Evolutionary conservation across 1,140 invertebrate genomes (phyloP), one percentile per base, ranked within the genome.

Genomic region (Caerostris darwini): DNA sequence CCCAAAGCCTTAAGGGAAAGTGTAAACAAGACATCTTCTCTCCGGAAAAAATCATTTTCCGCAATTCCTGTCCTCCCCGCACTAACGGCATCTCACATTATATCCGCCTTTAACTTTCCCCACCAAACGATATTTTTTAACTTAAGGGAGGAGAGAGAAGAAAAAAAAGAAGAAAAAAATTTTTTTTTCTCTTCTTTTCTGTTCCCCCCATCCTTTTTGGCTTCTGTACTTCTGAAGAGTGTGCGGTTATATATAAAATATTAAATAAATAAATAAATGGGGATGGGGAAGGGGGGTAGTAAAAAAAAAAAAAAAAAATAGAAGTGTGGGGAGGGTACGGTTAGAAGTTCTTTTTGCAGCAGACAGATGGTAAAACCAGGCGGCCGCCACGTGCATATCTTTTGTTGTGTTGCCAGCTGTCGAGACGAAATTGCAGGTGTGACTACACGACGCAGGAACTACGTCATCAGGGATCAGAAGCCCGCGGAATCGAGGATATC

Each of bases 321-420:
- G 90, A 87, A 71, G 53, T 91, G 19, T 19, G 17, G 92, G 64
- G 92, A 64, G 83, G 58, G 64, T 61, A 93, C 53, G 56, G 58
- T 87, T 61, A 71, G 89, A 61, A 81, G 89, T 53, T 59, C 81
- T 58, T 90, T 59, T 17, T n/a, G 34, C 12, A 77, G 90, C 90
- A 92, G 90, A 92, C 90, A 92, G 90, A 92, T 92, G 90, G 82
- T 85, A 64, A 59, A 57, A 83, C 92, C 92, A 87, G 92, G 92
- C 82, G 83, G 83, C 92, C n/a, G 83, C 82, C 92, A 87, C 83
- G 92, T 87, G 92, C 92, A 61, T 71, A 77, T 50, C 92, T 93
- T 93, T 93, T 93, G 92, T 93, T 93, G 92, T 93, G 92, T 87
- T 93, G 92, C 92, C 92, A 93, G 92, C 82, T 93, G 92, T 93